Base-by-base conservation (phyloP, 2,888 invertebrate genomes). In the Tribolium freemani region DNA sequence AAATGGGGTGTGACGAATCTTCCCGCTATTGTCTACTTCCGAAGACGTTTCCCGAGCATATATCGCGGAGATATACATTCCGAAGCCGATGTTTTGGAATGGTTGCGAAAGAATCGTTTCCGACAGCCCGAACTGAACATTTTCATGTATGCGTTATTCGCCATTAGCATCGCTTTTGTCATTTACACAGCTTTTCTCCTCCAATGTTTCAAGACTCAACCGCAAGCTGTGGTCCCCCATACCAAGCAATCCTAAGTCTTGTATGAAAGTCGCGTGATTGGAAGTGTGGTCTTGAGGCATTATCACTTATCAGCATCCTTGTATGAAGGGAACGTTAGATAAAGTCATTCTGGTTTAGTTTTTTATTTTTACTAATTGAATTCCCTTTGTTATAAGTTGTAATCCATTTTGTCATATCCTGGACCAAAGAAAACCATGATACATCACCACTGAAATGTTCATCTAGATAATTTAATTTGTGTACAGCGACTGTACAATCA, bases 1-100 rank as follows among this genome's bases (percentile, higher is more conserved):
- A 97, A 96, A 87, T 97, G 97, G 94, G 97, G 97, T 16, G 96
- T 97, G 10, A 95, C 94, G 0, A 94, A 95, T 84, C 87, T 97
- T 73, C 97, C 97, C 8, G 94, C 96, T 1, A 93, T 97, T 77
- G 96, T 97, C 1, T 97, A 96, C 86, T 97, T 97, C 87, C 90
- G 97, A 58, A 93, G 94, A 84, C 90, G 96, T 82, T 97, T 97
- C 87, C 97, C 97, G 1, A 96, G 96, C 87, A 96, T 97, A 87
- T 97, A 93, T 83, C 89, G 96, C 90, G 97, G 96, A 79, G 94
- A 96, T 81, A 87, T 96, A 74, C 90, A 93, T 85, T 92, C 92
- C 58, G 96, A 96, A 86, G 91, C 92, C 4, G 95, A 96, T 85
- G 96, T 97, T 11, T 87, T 97, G 76, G 96, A 96, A 81, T 97